Evolutionary conservation across 1,140 invertebrate genomes (phyloP).

Genomic region (Pachyrhynchus sulphureomaculatus): DNA sequence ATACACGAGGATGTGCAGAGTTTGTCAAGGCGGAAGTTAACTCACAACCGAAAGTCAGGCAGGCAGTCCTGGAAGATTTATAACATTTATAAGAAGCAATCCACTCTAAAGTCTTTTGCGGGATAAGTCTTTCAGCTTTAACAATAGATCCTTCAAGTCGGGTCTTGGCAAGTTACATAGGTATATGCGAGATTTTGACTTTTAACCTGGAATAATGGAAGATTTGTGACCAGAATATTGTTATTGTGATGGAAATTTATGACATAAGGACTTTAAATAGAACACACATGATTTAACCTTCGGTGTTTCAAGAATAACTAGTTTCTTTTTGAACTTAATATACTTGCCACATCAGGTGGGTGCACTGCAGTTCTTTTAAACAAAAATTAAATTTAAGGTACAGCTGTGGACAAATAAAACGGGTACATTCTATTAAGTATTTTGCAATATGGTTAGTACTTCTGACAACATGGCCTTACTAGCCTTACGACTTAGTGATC

Average conservation of each 20-base stretch:
- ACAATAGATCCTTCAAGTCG: conserved; percentile 43
- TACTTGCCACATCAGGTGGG: too few species aligned
- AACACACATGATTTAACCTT: too few species aligned
- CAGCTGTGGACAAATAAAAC: too few species aligned
- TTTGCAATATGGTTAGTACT: too few species aligned
- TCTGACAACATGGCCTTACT: too few species aligned
- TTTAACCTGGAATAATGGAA: conserved; percentile 48
- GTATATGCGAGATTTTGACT: conserved; percentile 46
- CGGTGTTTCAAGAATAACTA: too few species aligned
- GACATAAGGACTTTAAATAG: too few species aligned
- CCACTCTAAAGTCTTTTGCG: conserved; percentile 47
- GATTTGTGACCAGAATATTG: conserved; percentile 10
- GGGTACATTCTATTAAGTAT: too few species aligned
- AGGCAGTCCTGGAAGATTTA: conserved; percentile 43
- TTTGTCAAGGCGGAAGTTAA: conserved; percentile 46
- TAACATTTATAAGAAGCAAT: conserved; percentile 48
- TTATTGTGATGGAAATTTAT: neutral
- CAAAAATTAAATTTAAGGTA: too few species aligned
- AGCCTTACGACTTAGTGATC: too few species aligned
- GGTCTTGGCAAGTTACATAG: conserved; percentile 41
- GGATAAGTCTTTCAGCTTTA: conserved; percentile 40
- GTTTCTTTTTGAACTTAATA: too few species aligned
- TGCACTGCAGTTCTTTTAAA: too few species aligned
- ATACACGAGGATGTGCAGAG: conserved; percentile 39
- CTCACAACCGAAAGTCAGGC: conserved; percentile 29